Evolutionary conservation across 2,113 vertebrate species (phyloP), one percentile per base, ranked within the genome.

Genomic region (Speoplatyrhinus poulsoni): DNA sequence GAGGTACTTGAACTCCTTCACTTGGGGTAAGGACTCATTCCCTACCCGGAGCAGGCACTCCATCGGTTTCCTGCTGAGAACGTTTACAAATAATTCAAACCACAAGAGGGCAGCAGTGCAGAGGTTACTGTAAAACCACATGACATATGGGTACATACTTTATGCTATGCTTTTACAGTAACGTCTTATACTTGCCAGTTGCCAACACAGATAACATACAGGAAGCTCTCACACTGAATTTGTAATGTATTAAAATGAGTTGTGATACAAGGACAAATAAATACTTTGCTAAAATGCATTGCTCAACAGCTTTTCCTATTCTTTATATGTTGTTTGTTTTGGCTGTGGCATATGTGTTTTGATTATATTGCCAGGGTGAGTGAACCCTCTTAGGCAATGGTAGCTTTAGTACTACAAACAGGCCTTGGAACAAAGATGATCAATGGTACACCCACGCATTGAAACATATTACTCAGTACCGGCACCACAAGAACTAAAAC

Each of bases 321-420:
- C 15, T n/a, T 53, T 47, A 48, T 54, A 12, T 82, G 47, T 85
- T 12, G 33, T 68, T 77, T 75, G 57, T 58, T 73, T 78, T 77
- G 70, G 63, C 69, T 49, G 8, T 60, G 12, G 73, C 72, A 85
- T 89, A 82, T 84, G 86, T 68, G 80, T 76, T 60, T 77, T 73
- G 76, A 1, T 69, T 76, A 19, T 65, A 0, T 53, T 58, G 64
- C 72, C 41, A 32, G 56, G 85, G 80, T 91, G 83, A 91, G 87
- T 64, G 77, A 68, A 84, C 86, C 80, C 61, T 16, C 75, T 86
- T 87, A 73, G 55, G 80, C 83, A 89, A 88, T 84, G 76, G 32
- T 73, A 68, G 60, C 56, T 77, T 84, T 68, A 59, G 50, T 64
- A 60, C 74, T 59, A 75, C 84, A 87, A 82, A 86, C 71, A 67